A percentile compares a stretch with the other conserved stretches of the same genome.
Evolutionary conservation across 1,140 invertebrate species (phyloP).

Genomic region (Papilio aristodemus): DNA sequence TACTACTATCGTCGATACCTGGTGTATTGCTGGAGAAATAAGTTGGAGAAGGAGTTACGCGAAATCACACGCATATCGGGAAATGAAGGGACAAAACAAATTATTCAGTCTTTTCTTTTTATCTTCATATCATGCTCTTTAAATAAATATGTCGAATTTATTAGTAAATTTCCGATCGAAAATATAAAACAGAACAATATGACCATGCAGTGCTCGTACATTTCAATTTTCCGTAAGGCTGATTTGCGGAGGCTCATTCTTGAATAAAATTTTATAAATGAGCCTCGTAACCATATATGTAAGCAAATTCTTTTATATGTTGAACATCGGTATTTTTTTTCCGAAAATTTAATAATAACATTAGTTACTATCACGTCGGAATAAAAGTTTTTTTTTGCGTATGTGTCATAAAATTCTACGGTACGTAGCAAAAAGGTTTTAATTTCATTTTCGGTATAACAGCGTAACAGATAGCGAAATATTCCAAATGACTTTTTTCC

Average conservation of each 20-base stretch:
- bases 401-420: not conserved
- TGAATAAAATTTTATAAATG: constrained; percentile 15
- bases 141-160: too few species aligned
- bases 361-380: constrained; percentile 6
- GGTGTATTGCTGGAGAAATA: too few species aligned
- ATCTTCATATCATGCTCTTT: too few species aligned
- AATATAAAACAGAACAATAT: constrained; percentile 4
- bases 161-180: not conserved
- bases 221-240: constrained; percentile 19
- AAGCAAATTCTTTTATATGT: constrained; percentile 17
- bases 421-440: not conserved
- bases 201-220: not conserved
- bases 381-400: not conserved
- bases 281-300: constrained; percentile 16
- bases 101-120: too few species aligned
- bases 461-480: not conserved
- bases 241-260: constrained; percentile 16
- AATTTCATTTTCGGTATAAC: not conserved
- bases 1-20: not conserved
- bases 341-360: not conserved
- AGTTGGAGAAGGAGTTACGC: too few species aligned
- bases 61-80: too few species aligned
- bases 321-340: not conserved
- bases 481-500: not conserved
- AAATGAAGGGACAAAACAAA: too few species aligned